Evolutionary conservation across 2,888 invertebrate genomes (phyloP), one percentile per base, ranked within the genome.

Genomic region (Oxystoma pomonae): DNA sequence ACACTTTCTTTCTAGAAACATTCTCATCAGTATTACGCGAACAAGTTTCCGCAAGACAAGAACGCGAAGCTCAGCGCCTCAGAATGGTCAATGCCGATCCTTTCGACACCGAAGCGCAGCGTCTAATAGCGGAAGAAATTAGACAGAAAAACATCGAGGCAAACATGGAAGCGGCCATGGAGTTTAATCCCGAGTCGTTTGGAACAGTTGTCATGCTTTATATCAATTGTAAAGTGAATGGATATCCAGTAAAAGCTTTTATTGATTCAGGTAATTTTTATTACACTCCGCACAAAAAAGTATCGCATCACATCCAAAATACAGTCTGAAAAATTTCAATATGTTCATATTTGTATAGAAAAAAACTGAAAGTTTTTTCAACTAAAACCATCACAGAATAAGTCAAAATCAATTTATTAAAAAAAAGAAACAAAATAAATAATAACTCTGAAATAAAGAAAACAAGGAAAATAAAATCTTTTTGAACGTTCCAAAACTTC

Each of bases 81-180:
- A 87, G 92, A 74, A 91, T 98, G 89, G 86, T 97, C 83, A 90
- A 90, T 73, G 94, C 96, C 0, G 93, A 97, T 83, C 97, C 97
- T 0, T 97, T 98, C 78, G 96, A 97, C 80, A 90, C 94, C 0
- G 96, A 96, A 79, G 94, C 96, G 0, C 98, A 98, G 80, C 85
- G 91, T 66, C 85, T 96, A 75, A 98, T 98, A 71, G 97, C 96
- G 1, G 96, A 97, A 77, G 96, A 97, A 81, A 98, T 98, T 68
- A 86, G 91, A 72, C 94, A 92, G 75, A 93, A 96, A 78, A 98
- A 98, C 80, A 96, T 98, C 67, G 95, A 98, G 80, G 94, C 95
- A 0, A 98, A 98, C 76, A 98, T 98, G 97, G 96, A 98, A 77
- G 95, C 96, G 0, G 98, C 98, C 0, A 96, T 98, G 89, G 98